Percentiles rank a stretch among this genome's conserved stretches.
Evolutionary conservation across 1,140 invertebrate genomes (phyloP).

Genomic region (Pseudomyrmex cubaensis): DNA sequence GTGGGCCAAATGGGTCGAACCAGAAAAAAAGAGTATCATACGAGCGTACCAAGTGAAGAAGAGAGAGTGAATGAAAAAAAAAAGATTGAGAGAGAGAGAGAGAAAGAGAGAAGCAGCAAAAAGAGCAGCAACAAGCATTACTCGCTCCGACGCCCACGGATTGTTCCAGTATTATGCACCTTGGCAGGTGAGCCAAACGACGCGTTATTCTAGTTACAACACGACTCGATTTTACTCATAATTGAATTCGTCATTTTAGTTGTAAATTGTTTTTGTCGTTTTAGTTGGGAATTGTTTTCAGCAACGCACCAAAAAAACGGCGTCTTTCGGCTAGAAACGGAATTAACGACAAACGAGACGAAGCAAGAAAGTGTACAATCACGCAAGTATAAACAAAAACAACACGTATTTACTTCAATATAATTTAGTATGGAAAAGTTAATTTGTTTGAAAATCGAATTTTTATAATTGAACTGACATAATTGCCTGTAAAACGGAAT

Average conservation of each 20-base stretch:
- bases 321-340: background rate
- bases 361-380: too few relatives aligned
- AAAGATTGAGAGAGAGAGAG: slow-evolving; percentile 6
- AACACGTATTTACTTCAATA: too few relatives aligned
- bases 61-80: background rate
- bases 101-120: slow-evolving; percentile 42
- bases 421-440: too few relatives aligned
- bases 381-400: too few relatives aligned
- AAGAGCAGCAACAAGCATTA: slow-evolving; percentile 66
- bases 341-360: too few relatives aligned
- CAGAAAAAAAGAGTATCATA: slow-evolving; percentile 64
- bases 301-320: background rate
- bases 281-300: too few relatives aligned
- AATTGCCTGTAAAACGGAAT: too few relatives aligned
- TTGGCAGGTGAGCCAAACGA: slow-evolving; percentile 76
- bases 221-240: slow-evolving; percentile 62
- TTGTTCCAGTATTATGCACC: slow-evolving; percentile 77
- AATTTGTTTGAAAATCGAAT: too few relatives aligned
- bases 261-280: slow-evolving; percentile 38
- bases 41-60: slow-evolving; percentile 7
- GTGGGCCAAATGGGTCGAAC: slow-evolving; percentile 65
- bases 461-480: too few relatives aligned
- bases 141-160: slow-evolving; percentile 73
- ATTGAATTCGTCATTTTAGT: slow-evolving; percentile 69
- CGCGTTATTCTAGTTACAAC: slow-evolving; percentile 70